phyloP scores from a whole-genome alignment of 1,140 invertebrate genomes.

The Drosophila bifasciata region DNA sequence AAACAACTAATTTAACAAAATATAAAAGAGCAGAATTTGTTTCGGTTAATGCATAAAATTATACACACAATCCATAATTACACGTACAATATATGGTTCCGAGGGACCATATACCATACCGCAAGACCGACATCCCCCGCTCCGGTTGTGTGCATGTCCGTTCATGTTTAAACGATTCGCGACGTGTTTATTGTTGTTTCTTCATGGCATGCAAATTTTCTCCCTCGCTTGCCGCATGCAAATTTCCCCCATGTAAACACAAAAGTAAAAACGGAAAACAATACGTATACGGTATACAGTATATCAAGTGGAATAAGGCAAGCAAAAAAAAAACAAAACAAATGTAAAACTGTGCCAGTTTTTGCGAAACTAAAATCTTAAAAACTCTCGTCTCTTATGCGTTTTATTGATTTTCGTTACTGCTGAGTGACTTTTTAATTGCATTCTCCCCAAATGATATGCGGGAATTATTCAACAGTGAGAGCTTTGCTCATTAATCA shows the following conservation, averaged over 20 bases:
- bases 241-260: conserved; percentile 25
- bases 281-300: not conserved
- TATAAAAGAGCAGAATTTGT: not conserved
- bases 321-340: conserved; percentile 25
- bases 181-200: conserved; percentile 45
- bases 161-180: conserved; percentile 21
- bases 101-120: conserved; percentile 6
- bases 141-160: conserved; percentile 2
- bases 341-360: conserved; percentile 42
- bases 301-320: no score
- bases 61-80: conserved; percentile 1
- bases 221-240: conserved; percentile 34
- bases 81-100: not conserved
- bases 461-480: conserved; percentile 8
- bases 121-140: no score
- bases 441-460: conserved; percentile 11
- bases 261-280: conserved; percentile 35
- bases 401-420: conserved; percentile 36
- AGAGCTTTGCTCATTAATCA: conserved; percentile 33
- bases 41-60: not conserved
- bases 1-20: conserved; percentile 4
- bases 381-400: conserved; percentile 7
- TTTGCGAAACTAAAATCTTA: conserved; percentile 1
- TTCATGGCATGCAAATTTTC: conserved; percentile 35
- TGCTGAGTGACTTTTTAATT: conserved; percentile 36